Evolutionary conservation across 2,797 vertebrate species (phyloP).

Genomic region (Poeciliopsis turneri): DNA sequence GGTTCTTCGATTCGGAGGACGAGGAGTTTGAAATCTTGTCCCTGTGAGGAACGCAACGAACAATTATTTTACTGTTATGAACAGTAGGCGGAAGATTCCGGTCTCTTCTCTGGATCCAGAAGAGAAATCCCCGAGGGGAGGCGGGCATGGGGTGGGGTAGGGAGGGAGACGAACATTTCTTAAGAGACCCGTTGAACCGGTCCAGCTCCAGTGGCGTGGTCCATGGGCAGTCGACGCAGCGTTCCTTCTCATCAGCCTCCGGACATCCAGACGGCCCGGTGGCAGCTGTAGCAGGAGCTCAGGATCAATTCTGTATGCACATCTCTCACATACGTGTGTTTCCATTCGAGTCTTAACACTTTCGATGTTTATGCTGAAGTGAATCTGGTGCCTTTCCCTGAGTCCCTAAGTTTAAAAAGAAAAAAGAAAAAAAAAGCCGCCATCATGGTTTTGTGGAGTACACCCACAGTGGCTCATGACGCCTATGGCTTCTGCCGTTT

Average conservation of each 20-base stretch:
- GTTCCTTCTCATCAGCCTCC: conserved; percentile 67
- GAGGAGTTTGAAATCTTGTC: conserved; percentile 99
- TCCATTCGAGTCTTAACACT: conserved; percentile 83
- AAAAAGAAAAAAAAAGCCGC: conserved; percentile 25
- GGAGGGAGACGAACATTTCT: conserved; percentile 57
- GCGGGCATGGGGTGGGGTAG: too few relatives aligned
- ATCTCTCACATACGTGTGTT: conserved; percentile 70
- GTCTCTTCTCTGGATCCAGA: conserved; percentile 66
- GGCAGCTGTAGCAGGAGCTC: conserved; percentile 73
- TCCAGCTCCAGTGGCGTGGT: conserved; percentile 65
- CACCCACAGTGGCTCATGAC: conserved; percentile 51
- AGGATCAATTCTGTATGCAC: conserved; percentile 75
- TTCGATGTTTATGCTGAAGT: conserved; percentile 80
- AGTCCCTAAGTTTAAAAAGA: conserved; percentile 55
- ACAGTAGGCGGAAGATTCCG: conserved; percentile 39
- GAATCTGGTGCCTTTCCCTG: conserved; percentile 82
- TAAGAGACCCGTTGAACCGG: conserved; percentile 62
- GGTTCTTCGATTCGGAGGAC: conserved; percentile 98
- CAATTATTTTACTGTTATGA: conserved; percentile 51
- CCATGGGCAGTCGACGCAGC: conserved; percentile 56
- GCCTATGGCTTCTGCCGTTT: conserved; percentile 60
- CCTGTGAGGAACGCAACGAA: conserved; percentile 82
- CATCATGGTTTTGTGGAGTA: conserved; percentile 74
- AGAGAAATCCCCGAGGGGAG: conserved; percentile 51
- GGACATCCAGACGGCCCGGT: conserved; percentile 62